phyloP scores from a whole-genome alignment of 2,113 vertebrate species.

The Platysternon megacephalum region DNA sequence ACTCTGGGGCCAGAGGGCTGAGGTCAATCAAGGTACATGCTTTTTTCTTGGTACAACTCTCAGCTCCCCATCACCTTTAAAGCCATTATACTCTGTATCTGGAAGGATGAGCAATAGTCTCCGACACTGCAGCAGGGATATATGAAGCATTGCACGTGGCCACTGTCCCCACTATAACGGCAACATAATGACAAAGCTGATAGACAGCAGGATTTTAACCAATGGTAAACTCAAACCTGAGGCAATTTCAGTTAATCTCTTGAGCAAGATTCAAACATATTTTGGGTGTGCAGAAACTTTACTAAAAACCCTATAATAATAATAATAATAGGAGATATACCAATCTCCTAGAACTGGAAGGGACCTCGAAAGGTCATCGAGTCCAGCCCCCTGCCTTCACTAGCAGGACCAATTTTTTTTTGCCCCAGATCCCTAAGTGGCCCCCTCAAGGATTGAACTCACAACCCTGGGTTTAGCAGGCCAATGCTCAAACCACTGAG shows the following conservation, averaged over 20 bases:
- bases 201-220: background rate
- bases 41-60: background rate
- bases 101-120: background rate
- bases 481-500: no score
- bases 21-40: background rate
- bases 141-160: background rate
- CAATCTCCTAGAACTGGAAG: no score
- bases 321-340: no score
- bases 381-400: no score
- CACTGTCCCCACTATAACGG: background rate
- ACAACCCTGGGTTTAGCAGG: no score
- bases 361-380: no score
- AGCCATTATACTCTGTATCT: background rate
- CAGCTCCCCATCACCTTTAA: background rate
- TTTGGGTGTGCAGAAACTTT: background rate
- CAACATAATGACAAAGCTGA: background rate
- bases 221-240: background rate
- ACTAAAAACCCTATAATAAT: accelerated
- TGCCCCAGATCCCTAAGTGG: no score
- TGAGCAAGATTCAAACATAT: background rate
- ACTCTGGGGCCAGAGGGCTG: accelerated
- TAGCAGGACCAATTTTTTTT: no score
- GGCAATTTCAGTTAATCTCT: accelerated
- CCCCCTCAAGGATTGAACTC: no score
- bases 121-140: background rate